Percentiles rank a stretch among this genome's conserved stretches.
phyloP scores from a whole-genome alignment of 1,140 invertebrate species.

The Nylanderia fulva region DNA sequence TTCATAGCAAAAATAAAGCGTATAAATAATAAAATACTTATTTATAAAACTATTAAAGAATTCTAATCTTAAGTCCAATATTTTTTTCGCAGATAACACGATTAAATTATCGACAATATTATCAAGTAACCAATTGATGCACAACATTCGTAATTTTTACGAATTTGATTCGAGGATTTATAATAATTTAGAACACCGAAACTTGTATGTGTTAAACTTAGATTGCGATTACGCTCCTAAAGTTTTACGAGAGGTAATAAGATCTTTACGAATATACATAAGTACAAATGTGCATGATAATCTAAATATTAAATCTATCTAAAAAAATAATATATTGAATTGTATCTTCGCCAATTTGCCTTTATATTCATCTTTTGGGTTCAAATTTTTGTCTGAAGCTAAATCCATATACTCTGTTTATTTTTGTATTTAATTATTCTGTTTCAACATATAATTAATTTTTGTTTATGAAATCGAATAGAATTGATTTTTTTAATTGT shows the following conservation, averaged over 20 bases:
- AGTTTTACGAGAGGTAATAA: conserved; percentile 57
- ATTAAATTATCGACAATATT: conserved; percentile 52
- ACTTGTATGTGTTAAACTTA: conserved; percentile 57
- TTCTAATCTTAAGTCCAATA: conserved; percentile 1
- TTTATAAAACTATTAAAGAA: not conserved
- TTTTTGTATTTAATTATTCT: too few relatives aligned
- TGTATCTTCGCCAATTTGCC: too few relatives aligned
- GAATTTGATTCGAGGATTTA: conserved; percentile 17
- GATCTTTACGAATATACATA: not conserved
- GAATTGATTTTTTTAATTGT: too few relatives aligned
- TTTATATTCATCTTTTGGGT: too few relatives aligned
- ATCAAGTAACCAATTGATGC: conserved; percentile 28
- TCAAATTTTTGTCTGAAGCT: too few relatives aligned
- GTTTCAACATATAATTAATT: too few relatives aligned
- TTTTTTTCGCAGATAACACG: conserved; percentile 36
- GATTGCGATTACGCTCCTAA: conserved; percentile 57
- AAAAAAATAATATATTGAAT: not conserved
- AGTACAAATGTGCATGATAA: too few relatives aligned
- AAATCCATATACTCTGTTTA: too few relatives aligned
- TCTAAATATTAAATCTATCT: too few relatives aligned
- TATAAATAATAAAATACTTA: too few relatives aligned
- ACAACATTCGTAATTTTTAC: conserved; percentile 27
- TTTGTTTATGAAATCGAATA: too few relatives aligned
- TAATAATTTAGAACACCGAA: conserved; percentile 53
- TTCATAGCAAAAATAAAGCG: too few relatives aligned